Evolutionary conservation across 2,888 invertebrate genomes (phyloP), one percentile per base, ranked within the genome.

Genomic region (Yponomeuta plumbellus): DNA sequence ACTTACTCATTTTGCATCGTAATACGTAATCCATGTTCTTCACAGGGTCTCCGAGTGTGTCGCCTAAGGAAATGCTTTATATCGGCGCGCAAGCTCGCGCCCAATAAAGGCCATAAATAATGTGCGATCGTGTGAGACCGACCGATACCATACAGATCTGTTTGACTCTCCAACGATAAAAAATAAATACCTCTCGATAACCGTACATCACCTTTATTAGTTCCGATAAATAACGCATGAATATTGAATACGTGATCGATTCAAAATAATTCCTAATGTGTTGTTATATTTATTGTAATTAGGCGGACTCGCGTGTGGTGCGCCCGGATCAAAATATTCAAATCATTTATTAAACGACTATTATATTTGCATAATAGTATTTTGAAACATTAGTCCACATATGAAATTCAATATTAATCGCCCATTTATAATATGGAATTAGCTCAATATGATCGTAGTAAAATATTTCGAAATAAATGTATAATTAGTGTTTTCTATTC

Each of bases 231-330:
- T 89, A 84, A 87, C 79, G 17, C 17, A 81, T 74, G 80, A 84
- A 83, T 85, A 85, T 81, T 74, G 80, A 84, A 83, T 84, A 85
- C 44, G 83, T 88, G 88, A 90, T 88, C 88, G 85, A 88, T 87
- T 85, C 52, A 44, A 66, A 66, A 66, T 66, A 59, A 66, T 40
- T 52, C 11, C 84, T 83, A 88, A 87, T 85, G 84, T 81, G 80
- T 77, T 84, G 83, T 85, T 81, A 83, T 89, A 88, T 89, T 89
- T 90, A 90, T 90, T 89, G 83, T 89, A 90, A 90, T 88, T 88
- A 88, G 71, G 65, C 69, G 66, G 69, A 13, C 65, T 64, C 76
- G 76, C 79, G 84, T 82, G 86, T 79, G 82, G 82, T 80, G 80
- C 79, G 79, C 78, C 79, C 81, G 44, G 44, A 85, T 87, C 84